Percentiles rank a stretch among this genome's conserved stretches.
Evolutionary conservation across 1,140 invertebrate species (phyloP).

Genomic region (Orchestia grillus): DNA sequence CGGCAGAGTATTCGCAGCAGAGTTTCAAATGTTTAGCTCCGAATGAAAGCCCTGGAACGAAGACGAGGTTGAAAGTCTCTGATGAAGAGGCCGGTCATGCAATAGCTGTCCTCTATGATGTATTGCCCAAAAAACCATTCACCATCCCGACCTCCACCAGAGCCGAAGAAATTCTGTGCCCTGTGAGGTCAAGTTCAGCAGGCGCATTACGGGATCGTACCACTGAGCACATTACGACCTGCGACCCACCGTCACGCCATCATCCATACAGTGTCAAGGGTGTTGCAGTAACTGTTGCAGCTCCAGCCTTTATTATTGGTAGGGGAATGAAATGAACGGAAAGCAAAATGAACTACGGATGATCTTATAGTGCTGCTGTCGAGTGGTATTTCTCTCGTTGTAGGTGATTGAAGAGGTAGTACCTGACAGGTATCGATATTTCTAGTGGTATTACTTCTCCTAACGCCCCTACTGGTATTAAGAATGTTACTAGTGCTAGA

Average conservation of each 20-base stretch:
- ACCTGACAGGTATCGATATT: too few species aligned
- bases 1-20: background rate
- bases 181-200: constrained; percentile 12
- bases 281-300: background rate
- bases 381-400: background rate
- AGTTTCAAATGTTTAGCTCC: background rate
- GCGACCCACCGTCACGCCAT: background rate
- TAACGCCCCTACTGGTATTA: too few species aligned
- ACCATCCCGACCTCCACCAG: background rate
- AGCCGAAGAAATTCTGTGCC: constrained; percentile 9
- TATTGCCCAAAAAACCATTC: background rate
- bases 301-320: background rate
- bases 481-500: too few species aligned
- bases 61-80: background rate
- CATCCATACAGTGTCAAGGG: constrained; percentile 23
- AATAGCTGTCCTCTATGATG: background rate
- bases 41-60: background rate
- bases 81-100: background rate
- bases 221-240: background rate
- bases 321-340: background rate
- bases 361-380: too few species aligned
- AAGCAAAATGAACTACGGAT: background rate
- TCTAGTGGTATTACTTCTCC: too few species aligned
- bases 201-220: constrained; percentile 14
- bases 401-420: too few species aligned